Evolutionary conservation across 2,113 vertebrate genomes (phyloP).

Genomic region (Ciconia stormi): DNA sequence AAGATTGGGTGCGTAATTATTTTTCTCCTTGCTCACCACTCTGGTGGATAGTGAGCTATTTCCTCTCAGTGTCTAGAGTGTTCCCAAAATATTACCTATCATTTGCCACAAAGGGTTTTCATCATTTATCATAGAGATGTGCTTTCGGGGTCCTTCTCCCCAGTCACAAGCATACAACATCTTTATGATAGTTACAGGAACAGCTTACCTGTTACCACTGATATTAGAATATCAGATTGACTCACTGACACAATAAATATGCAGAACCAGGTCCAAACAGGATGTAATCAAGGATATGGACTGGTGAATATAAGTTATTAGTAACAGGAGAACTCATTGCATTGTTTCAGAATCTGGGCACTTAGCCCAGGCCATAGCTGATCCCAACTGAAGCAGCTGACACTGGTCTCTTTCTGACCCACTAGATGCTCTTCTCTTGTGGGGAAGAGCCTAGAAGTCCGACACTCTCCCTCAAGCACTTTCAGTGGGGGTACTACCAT

Average conservation of each 20-base stretch:
- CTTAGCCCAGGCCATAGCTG: background rate
- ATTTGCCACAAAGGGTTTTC: background rate
- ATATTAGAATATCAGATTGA: background rate
- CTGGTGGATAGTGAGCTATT: background rate
- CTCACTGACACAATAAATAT: background rate
- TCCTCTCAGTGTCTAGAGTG: background rate
- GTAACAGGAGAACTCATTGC: background rate
- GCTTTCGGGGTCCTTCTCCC: background rate
- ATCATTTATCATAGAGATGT: background rate
- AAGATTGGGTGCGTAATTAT: background rate
- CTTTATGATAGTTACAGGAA: background rate
- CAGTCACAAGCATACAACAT: background rate
- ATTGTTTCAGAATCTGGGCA: background rate
- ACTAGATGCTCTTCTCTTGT: background rate
- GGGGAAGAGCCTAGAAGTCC: background rate
- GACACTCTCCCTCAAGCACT: background rate
- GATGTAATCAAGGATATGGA: background rate
- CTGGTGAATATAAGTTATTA: background rate
- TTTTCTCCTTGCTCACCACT: background rate
- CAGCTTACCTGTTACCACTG: background rate
- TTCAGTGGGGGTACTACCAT: background rate
- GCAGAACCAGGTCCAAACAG: background rate
- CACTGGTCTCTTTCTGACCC: background rate
- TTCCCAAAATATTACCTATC: background rate
- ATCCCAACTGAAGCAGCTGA: background rate